These are phyloP conservation scores for Anoplopoma fimbria DNA, from an alignment of 2,113 vertebrate species.

Conservation along the genomic window DNA sequence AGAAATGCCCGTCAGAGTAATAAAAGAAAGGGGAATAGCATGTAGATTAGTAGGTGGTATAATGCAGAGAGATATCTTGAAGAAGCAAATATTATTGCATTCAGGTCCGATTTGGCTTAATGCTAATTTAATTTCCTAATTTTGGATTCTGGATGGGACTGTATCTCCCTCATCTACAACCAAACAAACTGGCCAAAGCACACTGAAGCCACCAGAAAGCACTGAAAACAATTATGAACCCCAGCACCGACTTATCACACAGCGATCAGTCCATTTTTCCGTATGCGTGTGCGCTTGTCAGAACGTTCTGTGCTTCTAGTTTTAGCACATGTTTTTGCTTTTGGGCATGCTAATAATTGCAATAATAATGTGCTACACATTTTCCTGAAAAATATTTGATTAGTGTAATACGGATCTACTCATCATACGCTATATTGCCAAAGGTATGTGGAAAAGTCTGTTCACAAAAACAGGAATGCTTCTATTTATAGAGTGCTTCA, in stretches of 20 bases:
- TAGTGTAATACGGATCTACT: neutral
- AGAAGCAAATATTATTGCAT: neutral
- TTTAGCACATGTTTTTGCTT: neutral
- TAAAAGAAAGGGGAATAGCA: neutral
- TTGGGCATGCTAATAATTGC: neutral
- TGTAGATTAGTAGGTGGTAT: neutral
- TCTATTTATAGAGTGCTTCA: neutral
- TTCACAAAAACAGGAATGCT: too few species aligned
- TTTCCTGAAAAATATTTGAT: neutral
- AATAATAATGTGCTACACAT: neutral
- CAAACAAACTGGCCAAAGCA: neutral
- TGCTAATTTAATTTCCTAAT: neutral
- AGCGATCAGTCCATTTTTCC: neutral
- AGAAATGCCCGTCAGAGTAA: neutral
- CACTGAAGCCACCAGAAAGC: neutral
- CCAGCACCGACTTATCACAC: neutral
- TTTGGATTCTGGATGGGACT: neutral
- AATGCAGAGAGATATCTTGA: neutral
- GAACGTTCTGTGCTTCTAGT: neutral
- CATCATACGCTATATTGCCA: too few species aligned
- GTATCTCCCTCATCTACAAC: neutral
- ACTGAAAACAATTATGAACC: neutral
- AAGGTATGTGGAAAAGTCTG: neutral
- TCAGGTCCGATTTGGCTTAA: conserved; percentile 1
- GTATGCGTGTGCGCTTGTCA: neutral